Conservation (phyloP, 2,888 invertebrate species). For the Pseudanteris insignis region DNA sequence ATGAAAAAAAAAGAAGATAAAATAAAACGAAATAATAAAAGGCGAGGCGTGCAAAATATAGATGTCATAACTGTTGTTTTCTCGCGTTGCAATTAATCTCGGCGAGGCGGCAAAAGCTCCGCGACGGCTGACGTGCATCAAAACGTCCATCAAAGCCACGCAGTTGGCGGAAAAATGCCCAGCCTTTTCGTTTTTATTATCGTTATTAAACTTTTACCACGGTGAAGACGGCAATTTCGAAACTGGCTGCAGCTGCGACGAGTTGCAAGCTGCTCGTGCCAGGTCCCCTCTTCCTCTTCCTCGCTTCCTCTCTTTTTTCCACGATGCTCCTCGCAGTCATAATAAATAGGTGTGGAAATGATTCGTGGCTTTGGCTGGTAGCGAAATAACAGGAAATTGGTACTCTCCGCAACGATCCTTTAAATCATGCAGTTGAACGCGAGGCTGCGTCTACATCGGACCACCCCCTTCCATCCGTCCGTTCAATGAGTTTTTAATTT, state of each 20-base stretch:
- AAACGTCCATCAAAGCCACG: constrained; percentile 44
- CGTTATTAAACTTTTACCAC: constrained; percentile 48
- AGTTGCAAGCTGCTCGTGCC: constrained; percentile 53
- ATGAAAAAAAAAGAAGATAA: no score
- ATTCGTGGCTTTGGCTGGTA: constrained; percentile 62
- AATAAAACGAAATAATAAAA: constrained; percentile 43
- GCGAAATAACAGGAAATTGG: constrained; percentile 59
- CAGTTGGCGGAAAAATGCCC: constrained; percentile 42
- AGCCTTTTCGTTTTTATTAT: constrained; percentile 49
- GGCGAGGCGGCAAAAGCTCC: constrained; percentile 25
- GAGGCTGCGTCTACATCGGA: constrained; percentile 41
- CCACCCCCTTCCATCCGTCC: background rate
- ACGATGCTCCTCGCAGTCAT: constrained; percentile 48
- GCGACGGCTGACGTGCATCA: constrained; percentile 39
- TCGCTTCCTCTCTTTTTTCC: constrained; percentile 39
- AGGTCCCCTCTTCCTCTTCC: constrained; percentile 40
- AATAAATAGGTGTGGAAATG: constrained; percentile 66
- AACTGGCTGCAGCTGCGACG: constrained; percentile 48
- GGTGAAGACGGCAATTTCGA: constrained; percentile 48
- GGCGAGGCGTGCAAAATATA: constrained; percentile 30
- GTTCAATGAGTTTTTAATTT: constrained; percentile 50
- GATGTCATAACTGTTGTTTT: constrained; percentile 41
- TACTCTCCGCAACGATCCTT: constrained; percentile 57
- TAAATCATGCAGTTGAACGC: constrained; percentile 56
- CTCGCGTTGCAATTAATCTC: constrained; percentile 40